Evolutionary conservation across 2,888 invertebrate species (phyloP).

Genomic region (Heliconius ethilla): DNA sequence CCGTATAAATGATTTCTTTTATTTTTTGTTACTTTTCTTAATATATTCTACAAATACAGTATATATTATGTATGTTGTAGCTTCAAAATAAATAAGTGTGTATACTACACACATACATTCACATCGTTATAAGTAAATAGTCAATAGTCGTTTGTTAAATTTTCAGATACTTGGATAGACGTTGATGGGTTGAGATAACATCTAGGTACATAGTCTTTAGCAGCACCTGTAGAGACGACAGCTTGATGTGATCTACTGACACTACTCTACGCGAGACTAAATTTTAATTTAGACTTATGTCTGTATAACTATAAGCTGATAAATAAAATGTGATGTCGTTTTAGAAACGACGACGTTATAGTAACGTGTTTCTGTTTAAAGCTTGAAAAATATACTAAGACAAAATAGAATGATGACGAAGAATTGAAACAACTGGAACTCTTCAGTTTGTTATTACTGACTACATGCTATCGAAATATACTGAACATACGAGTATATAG

Average conservation of each 20-base stretch:
- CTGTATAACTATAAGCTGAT: not conserved
- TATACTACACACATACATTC: not conserved
- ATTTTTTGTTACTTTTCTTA: conserved; percentile 1
- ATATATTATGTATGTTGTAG: not conserved
- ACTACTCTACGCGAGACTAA: not conserved
- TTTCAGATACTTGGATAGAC: not conserved
- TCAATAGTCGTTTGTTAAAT: not conserved
- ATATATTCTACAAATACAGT: not conserved
- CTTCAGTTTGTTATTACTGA: no score
- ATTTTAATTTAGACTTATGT: not conserved
- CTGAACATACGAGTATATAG: no score
- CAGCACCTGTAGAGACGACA: not conserved
- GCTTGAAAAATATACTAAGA: not conserved
- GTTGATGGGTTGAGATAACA: not conserved
- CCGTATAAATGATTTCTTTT: conserved; percentile 3
- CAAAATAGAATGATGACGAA: not conserved
- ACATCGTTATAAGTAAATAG: not conserved
- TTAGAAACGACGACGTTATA: no score
- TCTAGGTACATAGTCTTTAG: not conserved
- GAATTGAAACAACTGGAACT: not conserved
- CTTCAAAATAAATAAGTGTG: not conserved
- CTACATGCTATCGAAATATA: not conserved
- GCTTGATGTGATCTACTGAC: not conserved
- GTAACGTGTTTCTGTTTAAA: no score
- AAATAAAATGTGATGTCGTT: not conserved